phyloP scores from a whole-genome alignment of 30 jellyfish, hydroid and myxozoan species.

The Nemopilema nomurai region DNA sequence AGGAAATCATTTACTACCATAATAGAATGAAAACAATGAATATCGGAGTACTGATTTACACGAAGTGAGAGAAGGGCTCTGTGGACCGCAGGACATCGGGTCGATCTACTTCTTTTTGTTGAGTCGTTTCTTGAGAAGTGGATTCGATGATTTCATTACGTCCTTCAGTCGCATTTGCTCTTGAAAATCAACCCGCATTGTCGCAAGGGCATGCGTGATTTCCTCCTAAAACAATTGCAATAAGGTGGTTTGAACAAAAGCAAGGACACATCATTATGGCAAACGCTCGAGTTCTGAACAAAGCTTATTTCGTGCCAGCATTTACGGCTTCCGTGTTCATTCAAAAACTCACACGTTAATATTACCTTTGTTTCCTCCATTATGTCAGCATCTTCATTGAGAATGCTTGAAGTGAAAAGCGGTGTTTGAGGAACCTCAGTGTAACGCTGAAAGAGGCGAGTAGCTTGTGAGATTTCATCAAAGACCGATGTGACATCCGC shows the following conservation, averaged over 20 bases:
- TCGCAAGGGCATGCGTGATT: slow-evolving; percentile 85
- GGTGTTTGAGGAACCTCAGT: slow-evolving; percentile 98
- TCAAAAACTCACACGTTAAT: too few species aligned
- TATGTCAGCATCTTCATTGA: slow-evolving; percentile 89
- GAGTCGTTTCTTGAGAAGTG: slow-evolving; percentile 85
- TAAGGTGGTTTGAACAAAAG: too few species aligned
- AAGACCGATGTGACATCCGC: background rate
- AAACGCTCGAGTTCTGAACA: too few species aligned
- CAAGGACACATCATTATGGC: too few species aligned
- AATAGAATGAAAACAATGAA: background rate
- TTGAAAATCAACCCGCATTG: slow-evolving; percentile 89
- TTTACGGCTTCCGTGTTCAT: too few species aligned
- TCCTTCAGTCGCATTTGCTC: slow-evolving; percentile 90
- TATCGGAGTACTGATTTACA: background rate
- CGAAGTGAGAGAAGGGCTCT: too few species aligned
- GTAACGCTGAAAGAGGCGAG: slow-evolving; percentile 62
- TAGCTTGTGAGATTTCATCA: background rate
- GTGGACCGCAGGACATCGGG: too few species aligned
- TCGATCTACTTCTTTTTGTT: slow-evolving; percentile 57
- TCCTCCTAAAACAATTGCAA: slow-evolving; percentile 73
- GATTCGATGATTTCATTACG: slow-evolving; percentile 85
- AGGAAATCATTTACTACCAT: background rate
- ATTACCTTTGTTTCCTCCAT: slow-evolving; percentile 86
- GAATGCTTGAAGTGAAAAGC: slow-evolving; percentile 74
- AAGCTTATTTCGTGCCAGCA: too few species aligned